Percentiles rank a stretch among this genome's conserved stretches.
These are phyloP conservation scores for Ophion costatus DNA, from an alignment of 2,888 invertebrate species.

Conservation along the genomic window DNA sequence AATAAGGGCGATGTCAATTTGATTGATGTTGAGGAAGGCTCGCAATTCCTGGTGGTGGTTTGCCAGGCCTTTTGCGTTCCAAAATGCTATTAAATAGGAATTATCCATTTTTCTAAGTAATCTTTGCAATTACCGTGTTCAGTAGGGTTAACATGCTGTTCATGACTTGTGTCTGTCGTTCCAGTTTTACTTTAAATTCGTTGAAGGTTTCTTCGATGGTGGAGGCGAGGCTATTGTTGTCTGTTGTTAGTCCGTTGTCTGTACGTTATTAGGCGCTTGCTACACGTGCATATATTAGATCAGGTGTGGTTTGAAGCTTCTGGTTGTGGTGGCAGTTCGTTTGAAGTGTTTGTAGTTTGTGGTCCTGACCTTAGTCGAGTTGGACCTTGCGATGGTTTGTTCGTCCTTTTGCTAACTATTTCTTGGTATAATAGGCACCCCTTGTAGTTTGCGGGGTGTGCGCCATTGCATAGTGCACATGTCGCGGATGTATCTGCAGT, in stretches of 20 bases:
- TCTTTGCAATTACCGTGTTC: constrained; percentile 40
- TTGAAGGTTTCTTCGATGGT: constrained; percentile 26
- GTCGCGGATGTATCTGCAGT: constrained; percentile 16
- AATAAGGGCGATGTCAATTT: constrained; percentile 54
- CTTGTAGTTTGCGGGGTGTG: constrained; percentile 34
- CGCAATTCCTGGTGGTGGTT: constrained; percentile 36
- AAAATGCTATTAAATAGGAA: constrained; percentile 32
- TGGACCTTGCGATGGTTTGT: not conserved
- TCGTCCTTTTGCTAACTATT: constrained; percentile 22
- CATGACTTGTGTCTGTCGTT: constrained; percentile 40
- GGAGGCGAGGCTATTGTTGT: not conserved
- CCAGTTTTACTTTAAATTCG: constrained; percentile 33
- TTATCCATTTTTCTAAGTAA: constrained; percentile 28
- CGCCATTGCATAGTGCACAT: constrained; percentile 30
- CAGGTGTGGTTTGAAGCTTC: not conserved
- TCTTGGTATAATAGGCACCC: constrained; percentile 31
- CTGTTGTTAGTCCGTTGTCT: constrained; percentile 20
- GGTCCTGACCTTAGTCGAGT: not conserved
- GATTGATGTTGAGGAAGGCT: constrained; percentile 47
- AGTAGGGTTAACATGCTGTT: constrained; percentile 37
- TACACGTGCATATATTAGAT: constrained; percentile 19
- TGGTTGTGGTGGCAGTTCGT: constrained; percentile 1
- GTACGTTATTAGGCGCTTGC: not conserved
- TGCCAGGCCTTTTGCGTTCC: constrained; percentile 44
- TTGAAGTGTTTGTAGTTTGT: not conserved